Conservation (phyloP, 2,113 vertebrate genomes). For the Sigmodon hispidus region DNA sequence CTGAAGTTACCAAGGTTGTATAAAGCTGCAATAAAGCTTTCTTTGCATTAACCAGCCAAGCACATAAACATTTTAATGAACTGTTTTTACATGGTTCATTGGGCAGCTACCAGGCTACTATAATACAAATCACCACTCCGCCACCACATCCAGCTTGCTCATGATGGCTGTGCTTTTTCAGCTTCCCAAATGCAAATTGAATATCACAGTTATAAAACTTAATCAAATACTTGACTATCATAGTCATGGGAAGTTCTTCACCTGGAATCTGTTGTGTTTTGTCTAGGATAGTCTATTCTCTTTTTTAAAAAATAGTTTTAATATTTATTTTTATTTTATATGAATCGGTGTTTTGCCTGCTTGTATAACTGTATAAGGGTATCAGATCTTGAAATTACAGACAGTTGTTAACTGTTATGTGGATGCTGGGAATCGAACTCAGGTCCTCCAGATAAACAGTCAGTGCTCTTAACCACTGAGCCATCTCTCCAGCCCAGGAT, state of each 20-base stretch:
- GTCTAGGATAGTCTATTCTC: too few species aligned
- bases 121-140: slow-evolving; percentile 83
- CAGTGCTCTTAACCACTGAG: too few species aligned
- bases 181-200: slow-evolving; percentile 75
- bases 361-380: too few species aligned
- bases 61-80: slow-evolving; percentile 91
- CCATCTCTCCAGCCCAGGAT: too few species aligned
- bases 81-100: slow-evolving; percentile 88
- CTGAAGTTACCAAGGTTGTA: slow-evolving; percentile 83
- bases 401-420: too few species aligned
- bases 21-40: slow-evolving; percentile 86
- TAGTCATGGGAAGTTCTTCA: background rate
- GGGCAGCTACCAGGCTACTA: slow-evolving; percentile 83
- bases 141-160: slow-evolving; percentile 68
- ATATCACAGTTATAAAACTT: slow-evolving; percentile 34
- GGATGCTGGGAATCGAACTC: too few species aligned
- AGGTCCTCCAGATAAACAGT: too few species aligned
- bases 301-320: too few species aligned
- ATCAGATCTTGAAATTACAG: too few species aligned
- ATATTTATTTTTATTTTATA: too few species aligned
- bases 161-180: slow-evolving; percentile 64
- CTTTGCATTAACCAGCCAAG: slow-evolving; percentile 88
- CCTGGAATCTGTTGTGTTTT: background rate
- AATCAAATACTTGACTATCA: slow-evolving; percentile 38
- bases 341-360: too few species aligned